Conservation (phyloP, 2,113 vertebrate genomes). For the Piaya cayana region DNA sequence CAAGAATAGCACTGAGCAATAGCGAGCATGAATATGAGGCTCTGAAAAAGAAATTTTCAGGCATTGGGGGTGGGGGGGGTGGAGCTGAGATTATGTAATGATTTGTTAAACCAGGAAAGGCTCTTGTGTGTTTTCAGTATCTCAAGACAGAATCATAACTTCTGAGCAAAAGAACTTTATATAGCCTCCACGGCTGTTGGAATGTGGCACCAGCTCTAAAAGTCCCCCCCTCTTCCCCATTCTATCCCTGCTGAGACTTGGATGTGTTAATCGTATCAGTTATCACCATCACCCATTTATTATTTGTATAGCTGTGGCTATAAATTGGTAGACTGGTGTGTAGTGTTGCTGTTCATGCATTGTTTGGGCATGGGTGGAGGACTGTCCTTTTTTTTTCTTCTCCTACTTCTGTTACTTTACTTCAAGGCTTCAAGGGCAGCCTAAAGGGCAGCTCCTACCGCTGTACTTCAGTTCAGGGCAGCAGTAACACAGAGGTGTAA, state of each 20-base stretch:
- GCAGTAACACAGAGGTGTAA: neutral
- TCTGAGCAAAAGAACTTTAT: neutral
- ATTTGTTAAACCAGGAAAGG: neutral
- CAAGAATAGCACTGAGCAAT: accelerated
- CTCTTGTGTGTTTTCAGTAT: neutral
- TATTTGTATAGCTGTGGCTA: neutral
- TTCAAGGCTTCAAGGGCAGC: neutral
- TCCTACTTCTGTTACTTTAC: neutral
- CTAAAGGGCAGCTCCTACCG: neutral
- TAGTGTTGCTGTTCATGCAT: neutral
- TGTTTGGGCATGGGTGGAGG: neutral
- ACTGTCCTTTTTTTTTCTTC: neutral
- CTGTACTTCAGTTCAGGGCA: neutral
- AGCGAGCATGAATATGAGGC: accelerated
- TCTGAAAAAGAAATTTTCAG: neutral
- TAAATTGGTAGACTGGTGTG: neutral
- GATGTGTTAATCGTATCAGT: neutral
- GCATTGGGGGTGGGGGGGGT: neutral
- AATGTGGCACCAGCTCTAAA: neutral
- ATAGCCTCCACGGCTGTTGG: neutral
- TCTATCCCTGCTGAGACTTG: neutral
- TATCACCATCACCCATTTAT: neutral
- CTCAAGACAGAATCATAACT: neutral
- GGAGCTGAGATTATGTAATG: neutral
- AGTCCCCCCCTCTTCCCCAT: neutral